Evolutionary conservation across 2,888 invertebrate genomes (phyloP).

Genomic region (Syrphus vitripennis): DNA sequence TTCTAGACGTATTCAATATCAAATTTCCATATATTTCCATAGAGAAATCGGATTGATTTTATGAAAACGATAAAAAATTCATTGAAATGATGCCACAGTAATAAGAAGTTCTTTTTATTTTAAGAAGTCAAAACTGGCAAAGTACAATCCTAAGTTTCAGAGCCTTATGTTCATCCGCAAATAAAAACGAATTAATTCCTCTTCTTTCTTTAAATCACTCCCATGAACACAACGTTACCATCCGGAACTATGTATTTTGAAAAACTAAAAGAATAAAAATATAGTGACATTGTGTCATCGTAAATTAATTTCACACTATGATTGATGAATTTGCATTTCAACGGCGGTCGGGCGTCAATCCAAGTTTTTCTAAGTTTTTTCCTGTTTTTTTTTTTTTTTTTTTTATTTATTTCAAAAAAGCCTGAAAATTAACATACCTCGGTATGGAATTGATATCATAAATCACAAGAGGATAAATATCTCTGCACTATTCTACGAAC

Average conservation of each 20-base stretch:
- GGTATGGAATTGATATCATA: constrained; percentile 41
- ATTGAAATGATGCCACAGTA: too few relatives aligned
- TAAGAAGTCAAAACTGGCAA: too few relatives aligned
- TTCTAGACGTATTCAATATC: too few relatives aligned
- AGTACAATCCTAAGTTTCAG: too few relatives aligned
- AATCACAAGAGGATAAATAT: constrained; percentile 52
- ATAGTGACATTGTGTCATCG: not conserved
- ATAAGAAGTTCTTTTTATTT: too few relatives aligned
- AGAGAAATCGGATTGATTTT: too few relatives aligned
- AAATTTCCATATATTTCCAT: too few relatives aligned
- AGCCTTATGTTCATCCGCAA: too few relatives aligned
- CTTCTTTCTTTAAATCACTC: too few relatives aligned
- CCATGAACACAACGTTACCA: not conserved
- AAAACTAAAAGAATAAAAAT: not conserved
- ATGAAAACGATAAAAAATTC: too few relatives aligned
- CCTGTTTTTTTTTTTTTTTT: not conserved
- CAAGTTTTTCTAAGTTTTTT: constrained; percentile 2
- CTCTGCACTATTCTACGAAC: constrained; percentile 3
- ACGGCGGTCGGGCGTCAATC: constrained; percentile 21
- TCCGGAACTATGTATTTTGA: not conserved
- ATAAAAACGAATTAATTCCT: too few relatives aligned
- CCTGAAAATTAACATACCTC: constrained; percentile 50
- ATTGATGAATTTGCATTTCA: constrained; percentile 62
- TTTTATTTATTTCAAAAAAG: not conserved
- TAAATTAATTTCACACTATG: constrained; percentile 65